Evolutionary conservation across 2,888 invertebrate genomes (phyloP).

Genomic region (Aleiodes leptofemur): DNA sequence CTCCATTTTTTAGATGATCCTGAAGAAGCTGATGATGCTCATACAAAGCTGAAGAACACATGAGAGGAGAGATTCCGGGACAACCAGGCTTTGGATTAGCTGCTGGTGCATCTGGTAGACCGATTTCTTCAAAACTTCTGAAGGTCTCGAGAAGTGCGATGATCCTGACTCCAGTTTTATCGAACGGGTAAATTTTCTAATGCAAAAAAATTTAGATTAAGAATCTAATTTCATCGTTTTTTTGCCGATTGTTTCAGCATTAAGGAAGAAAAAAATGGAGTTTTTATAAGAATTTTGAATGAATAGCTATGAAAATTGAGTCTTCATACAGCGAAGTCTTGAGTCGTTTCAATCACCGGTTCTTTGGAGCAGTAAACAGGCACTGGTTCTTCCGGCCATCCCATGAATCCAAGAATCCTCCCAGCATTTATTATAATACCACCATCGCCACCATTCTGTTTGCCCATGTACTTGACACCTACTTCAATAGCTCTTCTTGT

Average conservation of each 20-base stretch:
- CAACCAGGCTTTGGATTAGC: neutral
- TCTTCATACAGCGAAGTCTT: conserved; percentile 56
- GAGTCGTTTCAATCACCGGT: conserved; percentile 58
- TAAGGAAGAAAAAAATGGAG: too few species aligned
- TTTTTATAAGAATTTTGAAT: too few species aligned
- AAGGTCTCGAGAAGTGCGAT: conserved; percentile 64
- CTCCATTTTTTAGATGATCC: too few species aligned
- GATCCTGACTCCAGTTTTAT: conserved; percentile 65
- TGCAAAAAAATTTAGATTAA: too few species aligned
- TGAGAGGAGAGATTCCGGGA: neutral
- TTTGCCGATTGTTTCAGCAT: too few species aligned
- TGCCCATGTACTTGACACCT: conserved; percentile 73
- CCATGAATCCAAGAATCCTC: conserved; percentile 78
- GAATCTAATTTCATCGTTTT: too few species aligned
- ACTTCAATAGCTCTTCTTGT: conserved; percentile 54
- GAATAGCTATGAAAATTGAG: neutral
- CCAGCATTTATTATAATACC: conserved; percentile 80
- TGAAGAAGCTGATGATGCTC: too few species aligned
- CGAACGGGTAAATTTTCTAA: conserved; percentile 52
- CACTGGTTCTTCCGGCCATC: conserved; percentile 60
- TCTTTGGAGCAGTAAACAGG: conserved; percentile 63
- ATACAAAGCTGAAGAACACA: neutral
- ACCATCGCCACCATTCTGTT: conserved; percentile 71
- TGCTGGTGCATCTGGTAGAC: conserved; percentile 59
- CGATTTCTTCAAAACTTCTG: conserved; percentile 57